phyloP scores from a whole-genome alignment of 2,888 invertebrate genomes.

The Adineta ricciae region DNA sequence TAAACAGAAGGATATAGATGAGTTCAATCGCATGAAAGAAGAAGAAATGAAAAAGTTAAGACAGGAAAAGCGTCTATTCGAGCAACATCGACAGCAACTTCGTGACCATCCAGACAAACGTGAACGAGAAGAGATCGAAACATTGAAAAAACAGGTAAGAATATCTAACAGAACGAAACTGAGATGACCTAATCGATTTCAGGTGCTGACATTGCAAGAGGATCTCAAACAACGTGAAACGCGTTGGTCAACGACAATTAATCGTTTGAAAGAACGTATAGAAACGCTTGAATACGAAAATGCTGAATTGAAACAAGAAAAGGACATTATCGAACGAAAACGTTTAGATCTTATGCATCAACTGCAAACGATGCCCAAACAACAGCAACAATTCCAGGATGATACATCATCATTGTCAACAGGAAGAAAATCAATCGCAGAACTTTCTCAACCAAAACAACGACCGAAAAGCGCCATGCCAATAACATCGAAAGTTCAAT shows the following conservation, averaged over 20 bases:
- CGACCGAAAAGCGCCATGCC: neutral
- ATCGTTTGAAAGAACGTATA: conserved; percentile 43
- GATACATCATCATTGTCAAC: neutral
- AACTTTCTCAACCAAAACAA: conserved; percentile 4
- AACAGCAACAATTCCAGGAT: conserved; percentile 1
- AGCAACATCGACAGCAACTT: conserved; percentile 45
- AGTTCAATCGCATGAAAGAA: conserved; percentile 44
- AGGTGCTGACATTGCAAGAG: conserved; percentile 45
- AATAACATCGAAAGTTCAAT: neutral
- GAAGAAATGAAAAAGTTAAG: conserved; percentile 48
- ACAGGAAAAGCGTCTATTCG: conserved; percentile 48
- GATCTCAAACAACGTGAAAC: conserved; percentile 46
- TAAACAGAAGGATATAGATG: conserved; percentile 42
- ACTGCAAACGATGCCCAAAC: neutral
- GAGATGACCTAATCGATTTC: too few relatives aligned
- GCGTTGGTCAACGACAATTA: conserved; percentile 44
- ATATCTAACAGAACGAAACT: neutral
- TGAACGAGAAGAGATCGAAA: conserved; percentile 48
- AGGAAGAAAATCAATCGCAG: neutral
- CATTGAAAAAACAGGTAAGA: conserved; percentile 42
- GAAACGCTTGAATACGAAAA: conserved; percentile 46
- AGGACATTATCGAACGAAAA: conserved; percentile 43
- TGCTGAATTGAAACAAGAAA: conserved; percentile 44
- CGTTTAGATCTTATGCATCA: conserved; percentile 40
- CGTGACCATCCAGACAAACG: conserved; percentile 44